Evolutionary conservation across 1,140 invertebrate species (phyloP), one percentile per base, ranked within the genome.

Genomic region (Subanguina moxae): DNA sequence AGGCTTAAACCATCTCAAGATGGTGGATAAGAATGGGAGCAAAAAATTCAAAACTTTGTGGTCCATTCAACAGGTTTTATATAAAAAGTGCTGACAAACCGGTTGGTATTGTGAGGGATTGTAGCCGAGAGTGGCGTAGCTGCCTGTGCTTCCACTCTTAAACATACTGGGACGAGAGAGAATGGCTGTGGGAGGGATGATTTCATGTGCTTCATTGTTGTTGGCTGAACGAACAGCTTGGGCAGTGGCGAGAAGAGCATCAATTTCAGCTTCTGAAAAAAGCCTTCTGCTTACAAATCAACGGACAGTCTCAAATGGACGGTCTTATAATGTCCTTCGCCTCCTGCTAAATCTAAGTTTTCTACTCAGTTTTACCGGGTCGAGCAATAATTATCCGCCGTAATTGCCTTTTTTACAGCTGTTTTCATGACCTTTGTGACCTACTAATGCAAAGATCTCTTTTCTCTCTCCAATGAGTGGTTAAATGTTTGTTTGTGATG

Each of bases 201-300:
- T 15, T 13, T 38, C 46, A 25, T 17, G 23, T 38, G 56, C 5
- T 8, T 56, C 45, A 52, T 43, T 28, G 21, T 67, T 65, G 25
- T 57, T 57, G 17, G 25, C 62, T 30, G 25, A 30, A 8, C 65
- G 70, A 3, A 68, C 32, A 42, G 42, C 56, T 8, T 73, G 64
- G 17, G 74, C 76, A n/a, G 38, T 57, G 21, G 68, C 73, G 23
- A 75, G 28, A 9, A 75, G 57, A 27, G 74, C 73, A 66, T 75
- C 73, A 46, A 75, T 75, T 46, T 76, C 74, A 8, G 73, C 73
- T 56, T 75, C 73, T 73, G 1, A 75, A 73, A 73, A 64, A 38
- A 38, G 11, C 11, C 11, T 38, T 38, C n/a, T n/a, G n/a, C n/a
- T 38, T 11, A 38, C 32, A 3, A 11, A 38, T 38, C 32, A 38